Base-by-base conservation (phyloP, 64 coral and sea anemone species). In the Montipora foliosa region DNA sequence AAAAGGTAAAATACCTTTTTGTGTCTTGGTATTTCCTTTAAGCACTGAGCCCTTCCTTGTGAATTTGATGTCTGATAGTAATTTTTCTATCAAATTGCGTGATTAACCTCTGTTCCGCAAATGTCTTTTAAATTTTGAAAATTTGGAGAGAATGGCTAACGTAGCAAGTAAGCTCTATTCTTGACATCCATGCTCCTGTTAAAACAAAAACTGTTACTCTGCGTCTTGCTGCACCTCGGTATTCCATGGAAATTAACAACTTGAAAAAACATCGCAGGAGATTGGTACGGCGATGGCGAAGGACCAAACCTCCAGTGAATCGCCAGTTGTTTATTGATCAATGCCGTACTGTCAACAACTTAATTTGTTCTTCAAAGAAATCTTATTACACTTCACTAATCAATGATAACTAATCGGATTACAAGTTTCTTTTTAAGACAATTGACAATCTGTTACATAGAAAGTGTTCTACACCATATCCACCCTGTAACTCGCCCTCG, bases 271-370 rank as follows among this genome's bases (percentile, higher is more conserved):
- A 21, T 74, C 70, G 70, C n/a, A 21, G 70, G 11, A 74, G 20
- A 74, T 24, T 74, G 70, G 70, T 44, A 24, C n/a, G 19, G 20
- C 70, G n/a, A 37, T 74, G 70, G 70, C 20, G 24, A 74, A 74
- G 70, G 70, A 74, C 70, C n/a, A 25, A 74, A 74, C n/a, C 0
- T 74, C 11, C 5, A 24, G 5, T 11, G 4, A 24, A 81, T 81
- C 51, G 79, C 49, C 78, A 79, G 10, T 79, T 79, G 78, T 79
- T 79, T 79, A 79, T 79, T 79, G 48, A 79, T 81, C 79, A 81
- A 60, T 81, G 52, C 20, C 5, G n/a, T 61, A 21, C 79, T 3
- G 52, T 81, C 79, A 81, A 81, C 52, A 29, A 60, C 57, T 82
- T 60, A 81, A 8, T 81, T 81, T 81, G 79, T 37, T 59, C 53